Evolutionary conservation across 2,113 vertebrate species (phyloP), one percentile per base, ranked within the genome.

Genomic region (Emydura subglobosa): DNA sequence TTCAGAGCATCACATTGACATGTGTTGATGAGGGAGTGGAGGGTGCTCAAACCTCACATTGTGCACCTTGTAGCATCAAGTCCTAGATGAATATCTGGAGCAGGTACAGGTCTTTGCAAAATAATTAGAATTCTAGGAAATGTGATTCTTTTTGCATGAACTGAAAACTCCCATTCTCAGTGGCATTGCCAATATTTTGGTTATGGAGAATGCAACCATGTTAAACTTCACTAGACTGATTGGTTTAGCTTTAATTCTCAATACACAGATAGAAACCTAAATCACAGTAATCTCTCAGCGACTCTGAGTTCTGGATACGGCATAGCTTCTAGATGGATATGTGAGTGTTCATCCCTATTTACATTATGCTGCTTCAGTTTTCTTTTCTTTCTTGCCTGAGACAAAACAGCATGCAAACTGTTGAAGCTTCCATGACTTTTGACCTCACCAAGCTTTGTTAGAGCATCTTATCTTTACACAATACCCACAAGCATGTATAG

Each of bases 351-450:
- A 72, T 44, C 65, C 55, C 84, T 89, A 21, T 86, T 93, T 92
- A 91, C 76, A 91, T 92, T 95, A 61, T 82, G 90, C 90, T 94
- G 57, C 93, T 97, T 89, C 42, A 87, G 68, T 72, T 25, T 83
- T 25, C 61, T 96, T 96, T 86, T 83, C 82, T 50, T 80, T 94
- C 53, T 85, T 96, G 79, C 89, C 57, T 54, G 29, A 90, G 86
- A 96, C 94, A 96, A 96, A 96, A 88, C 44, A 85, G 87, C 21
- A 85, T 59, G 61, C 87, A 93, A 88, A 89, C 88, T 84, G 87
- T 87, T 94, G 95, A 96, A 92, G 90, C 95, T 98, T 92, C 91
- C 96, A 97, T 97, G 97, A 82, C 97, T 97, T 97, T 96, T 98
- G 97, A 97, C 96, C 96, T 96, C 91, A 90, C 59, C 49, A 61